Evolutionary conservation across 2,888 invertebrate genomes (phyloP).

Genomic region (Polylopha cassiicola): DNA sequence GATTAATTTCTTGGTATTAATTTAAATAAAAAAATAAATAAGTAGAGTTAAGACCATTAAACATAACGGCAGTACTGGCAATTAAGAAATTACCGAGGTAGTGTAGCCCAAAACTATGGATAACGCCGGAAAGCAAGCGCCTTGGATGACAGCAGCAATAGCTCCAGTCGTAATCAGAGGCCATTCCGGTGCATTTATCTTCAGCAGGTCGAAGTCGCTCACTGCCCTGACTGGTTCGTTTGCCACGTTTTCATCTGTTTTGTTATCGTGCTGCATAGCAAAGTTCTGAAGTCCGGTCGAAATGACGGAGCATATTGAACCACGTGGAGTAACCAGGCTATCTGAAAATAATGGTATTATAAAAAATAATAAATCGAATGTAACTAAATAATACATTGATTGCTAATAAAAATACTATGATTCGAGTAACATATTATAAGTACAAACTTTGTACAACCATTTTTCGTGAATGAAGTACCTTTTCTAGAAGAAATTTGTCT

Average conservation of each 20-base stretch:
- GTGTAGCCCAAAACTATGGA: conserved; percentile 78
- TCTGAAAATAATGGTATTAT: too few relatives aligned
- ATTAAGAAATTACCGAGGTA: conserved; percentile 47
- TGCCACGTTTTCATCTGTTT: conserved; percentile 15
- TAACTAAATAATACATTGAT: too few relatives aligned
- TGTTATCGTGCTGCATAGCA: conserved; percentile 7
- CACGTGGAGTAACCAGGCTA: conserved; percentile 23
- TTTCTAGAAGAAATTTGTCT: too few relatives aligned
- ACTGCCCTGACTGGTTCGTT: conserved; percentile 19
- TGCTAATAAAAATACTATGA: too few relatives aligned
- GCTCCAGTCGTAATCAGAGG: conserved; percentile 60
- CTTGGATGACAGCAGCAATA: conserved; percentile 70
- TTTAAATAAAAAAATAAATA: not conserved
- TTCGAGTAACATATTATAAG: too few relatives aligned
- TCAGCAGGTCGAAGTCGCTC: conserved; percentile 51
- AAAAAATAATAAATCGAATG: too few relatives aligned
- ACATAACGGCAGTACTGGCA: not conserved
- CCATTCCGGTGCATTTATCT: conserved; percentile 74
- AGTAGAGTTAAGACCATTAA: not conserved
- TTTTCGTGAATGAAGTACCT: too few relatives aligned
- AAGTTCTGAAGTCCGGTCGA: conserved; percentile 22
- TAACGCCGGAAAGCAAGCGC: conserved; percentile 75
- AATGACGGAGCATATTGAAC: conserved; percentile 21
- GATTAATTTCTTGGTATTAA: too few relatives aligned
- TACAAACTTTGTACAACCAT: too few relatives aligned